Evolutionary conservation across 2,797 vertebrate species (phyloP).

Genomic region (Naso thynnoides): DNA sequence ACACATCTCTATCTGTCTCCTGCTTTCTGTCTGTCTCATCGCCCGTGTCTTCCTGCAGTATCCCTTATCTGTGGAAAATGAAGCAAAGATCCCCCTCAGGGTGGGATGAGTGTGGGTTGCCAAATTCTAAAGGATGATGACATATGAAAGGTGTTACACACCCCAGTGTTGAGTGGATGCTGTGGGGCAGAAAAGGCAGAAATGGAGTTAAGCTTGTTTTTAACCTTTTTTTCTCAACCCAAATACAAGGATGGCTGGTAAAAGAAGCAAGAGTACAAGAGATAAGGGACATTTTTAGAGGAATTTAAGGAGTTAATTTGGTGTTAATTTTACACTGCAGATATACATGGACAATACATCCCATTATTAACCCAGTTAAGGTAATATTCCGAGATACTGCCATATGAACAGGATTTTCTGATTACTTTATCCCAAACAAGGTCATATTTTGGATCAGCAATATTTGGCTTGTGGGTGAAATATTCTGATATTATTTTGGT

Average conservation of each 20-base stretch:
- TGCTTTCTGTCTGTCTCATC: conserved; percentile 9
- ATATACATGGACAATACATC: no score
- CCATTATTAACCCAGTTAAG: no score
- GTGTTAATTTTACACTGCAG: background rate
- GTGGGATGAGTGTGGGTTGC: conserved; percentile 21
- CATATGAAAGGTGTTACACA: conserved; percentile 23
- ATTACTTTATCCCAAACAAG: no score
- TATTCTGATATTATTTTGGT: no score
- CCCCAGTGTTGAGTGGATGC: conserved; percentile 5
- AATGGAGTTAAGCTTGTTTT: conserved; percentile 19
- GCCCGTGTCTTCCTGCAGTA: conserved; percentile 16
- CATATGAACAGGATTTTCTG: no score
- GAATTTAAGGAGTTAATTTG: background rate
- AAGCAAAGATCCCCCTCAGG: conserved; percentile 2
- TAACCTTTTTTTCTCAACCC: conserved; percentile 1
- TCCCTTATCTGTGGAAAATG: conserved; percentile 25
- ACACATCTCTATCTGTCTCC: background rate
- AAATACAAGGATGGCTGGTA: background rate
- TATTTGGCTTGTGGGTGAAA: no score
- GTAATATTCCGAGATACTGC: no score
- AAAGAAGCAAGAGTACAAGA: background rate
- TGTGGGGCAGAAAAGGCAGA: conserved; percentile 10
- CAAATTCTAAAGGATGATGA: conserved; percentile 33
- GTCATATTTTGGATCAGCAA: no score
- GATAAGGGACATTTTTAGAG: background rate